Percentiles rank a stretch among this genome's conserved stretches.
Conservation (phyloP, 2,888 invertebrate genomes). For the Clitarchus hookeri region DNA sequence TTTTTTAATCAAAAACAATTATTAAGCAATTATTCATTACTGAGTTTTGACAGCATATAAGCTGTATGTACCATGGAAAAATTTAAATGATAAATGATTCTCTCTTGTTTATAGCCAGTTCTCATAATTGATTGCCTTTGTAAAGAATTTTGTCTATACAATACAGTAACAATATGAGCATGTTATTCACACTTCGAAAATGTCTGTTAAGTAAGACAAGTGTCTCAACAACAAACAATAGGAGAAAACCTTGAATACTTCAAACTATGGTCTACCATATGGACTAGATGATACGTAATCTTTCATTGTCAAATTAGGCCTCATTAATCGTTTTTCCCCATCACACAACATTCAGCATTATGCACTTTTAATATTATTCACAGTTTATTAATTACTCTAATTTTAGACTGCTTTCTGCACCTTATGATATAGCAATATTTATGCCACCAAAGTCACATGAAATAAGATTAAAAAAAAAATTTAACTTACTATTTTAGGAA, state of each 20-base stretch:
- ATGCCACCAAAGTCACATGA: neutral
- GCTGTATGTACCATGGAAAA: neutral
- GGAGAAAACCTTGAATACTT: neutral
- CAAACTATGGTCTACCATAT: slow-evolving; percentile 27
- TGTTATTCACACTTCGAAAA: neutral
- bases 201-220: neutral
- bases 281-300: slow-evolving; percentile 38
- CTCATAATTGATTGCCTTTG: neutral
- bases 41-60: neutral
- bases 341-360: neutral
- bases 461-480: neutral
- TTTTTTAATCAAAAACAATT: neutral
- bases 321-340: slow-evolving; percentile 31
- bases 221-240: neutral
- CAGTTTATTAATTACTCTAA: slow-evolving; percentile 22
- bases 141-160: neutral
- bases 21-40: neutral
- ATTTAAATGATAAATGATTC: neutral
- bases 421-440: neutral
- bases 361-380: neutral
- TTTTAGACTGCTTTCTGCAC: slow-evolving; percentile 4
- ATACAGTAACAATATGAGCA: neutral
- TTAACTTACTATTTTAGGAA: neutral
- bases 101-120: neutral
- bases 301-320: slow-evolving; percentile 42